Evolutionary conservation across 2,888 invertebrate species (phyloP).

Genomic region (Lycaena phlaeas): DNA sequence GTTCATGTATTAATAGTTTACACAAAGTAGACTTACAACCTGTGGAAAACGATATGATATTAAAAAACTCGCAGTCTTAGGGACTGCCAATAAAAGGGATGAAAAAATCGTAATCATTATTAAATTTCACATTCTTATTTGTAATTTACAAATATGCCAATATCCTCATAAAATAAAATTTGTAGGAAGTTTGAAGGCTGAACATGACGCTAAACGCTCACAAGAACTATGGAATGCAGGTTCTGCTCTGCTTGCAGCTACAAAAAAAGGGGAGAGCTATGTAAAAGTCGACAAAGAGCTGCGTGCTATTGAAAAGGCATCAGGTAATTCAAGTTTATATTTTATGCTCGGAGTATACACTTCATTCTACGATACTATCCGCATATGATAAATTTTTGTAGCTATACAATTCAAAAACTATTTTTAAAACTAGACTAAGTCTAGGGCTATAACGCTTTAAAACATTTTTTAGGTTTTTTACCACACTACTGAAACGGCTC

Average conservation of each 20-base stretch:
- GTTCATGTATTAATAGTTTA: background rate
- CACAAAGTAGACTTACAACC: too few relatives aligned
- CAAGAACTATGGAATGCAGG: constrained; percentile 94
- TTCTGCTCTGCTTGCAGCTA: constrained; percentile 83
- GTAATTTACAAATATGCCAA: background rate
- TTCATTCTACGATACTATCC: too few relatives aligned
- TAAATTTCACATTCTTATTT: background rate
- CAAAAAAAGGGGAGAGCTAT: constrained; percentile 76
- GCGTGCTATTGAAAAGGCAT: constrained; percentile 80
- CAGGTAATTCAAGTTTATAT: constrained; percentile 62
- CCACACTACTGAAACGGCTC: too few relatives aligned
- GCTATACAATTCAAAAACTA: background rate
- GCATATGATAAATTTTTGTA: background rate
- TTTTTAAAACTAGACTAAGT: background rate
- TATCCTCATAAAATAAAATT: background rate
- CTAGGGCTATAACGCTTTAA: too few relatives aligned
- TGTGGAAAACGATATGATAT: too few relatives aligned
- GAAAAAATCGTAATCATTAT: background rate
- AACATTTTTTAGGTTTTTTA: too few relatives aligned
- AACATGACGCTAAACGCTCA: constrained; percentile 81
- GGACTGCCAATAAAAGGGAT: too few relatives aligned
- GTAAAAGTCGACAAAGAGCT: constrained; percentile 81
- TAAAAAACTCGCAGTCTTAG: too few relatives aligned
- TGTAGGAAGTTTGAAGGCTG: constrained; percentile 80
- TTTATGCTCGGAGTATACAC: too few relatives aligned